phyloP scores from a whole-genome alignment of 35 echinoderm and acorn worm species.

The Lytechinus variegatus region DNA sequence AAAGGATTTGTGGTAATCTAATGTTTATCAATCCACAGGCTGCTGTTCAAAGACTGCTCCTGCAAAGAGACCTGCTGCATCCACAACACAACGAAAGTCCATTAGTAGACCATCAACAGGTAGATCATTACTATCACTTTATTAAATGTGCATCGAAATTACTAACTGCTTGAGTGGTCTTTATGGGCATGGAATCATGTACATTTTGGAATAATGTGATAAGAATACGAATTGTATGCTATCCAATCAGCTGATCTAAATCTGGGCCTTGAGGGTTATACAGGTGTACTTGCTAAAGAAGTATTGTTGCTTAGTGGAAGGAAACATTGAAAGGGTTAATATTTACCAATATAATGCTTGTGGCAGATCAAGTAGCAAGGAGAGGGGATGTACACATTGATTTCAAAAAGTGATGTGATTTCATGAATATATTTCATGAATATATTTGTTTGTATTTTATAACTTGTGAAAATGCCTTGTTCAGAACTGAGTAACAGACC shows the following conservation, averaged over 20 bases:
- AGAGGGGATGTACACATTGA: background rate
- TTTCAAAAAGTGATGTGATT: background rate
- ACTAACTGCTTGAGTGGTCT: too few relatives aligned
- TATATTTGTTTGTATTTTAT: background rate
- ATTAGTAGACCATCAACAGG: conserved; percentile 57
- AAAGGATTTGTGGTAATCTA: background rate
- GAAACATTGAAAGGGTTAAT: too few relatives aligned
- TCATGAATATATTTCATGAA: too few relatives aligned
- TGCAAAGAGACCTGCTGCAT: conserved; percentile 50
- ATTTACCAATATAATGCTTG: too few relatives aligned
- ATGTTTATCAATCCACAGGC: background rate
- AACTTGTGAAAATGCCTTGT: background rate
- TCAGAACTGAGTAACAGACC: background rate
- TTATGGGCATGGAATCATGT: too few relatives aligned
- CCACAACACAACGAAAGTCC: conserved; percentile 58
- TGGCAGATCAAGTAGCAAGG: background rate
- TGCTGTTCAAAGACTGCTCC: conserved; percentile 59
- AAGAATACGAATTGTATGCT: too few relatives aligned
- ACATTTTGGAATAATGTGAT: too few relatives aligned
- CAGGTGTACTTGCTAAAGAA: too few relatives aligned
- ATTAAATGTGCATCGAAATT: too few relatives aligned
- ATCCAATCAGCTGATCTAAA: too few relatives aligned
- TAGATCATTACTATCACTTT: background rate
- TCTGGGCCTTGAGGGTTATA: too few relatives aligned
- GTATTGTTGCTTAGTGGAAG: too few relatives aligned